Evolutionary conservation across 2,888 invertebrate species (phyloP).

Genomic region (Candidula unifasciata): DNA sequence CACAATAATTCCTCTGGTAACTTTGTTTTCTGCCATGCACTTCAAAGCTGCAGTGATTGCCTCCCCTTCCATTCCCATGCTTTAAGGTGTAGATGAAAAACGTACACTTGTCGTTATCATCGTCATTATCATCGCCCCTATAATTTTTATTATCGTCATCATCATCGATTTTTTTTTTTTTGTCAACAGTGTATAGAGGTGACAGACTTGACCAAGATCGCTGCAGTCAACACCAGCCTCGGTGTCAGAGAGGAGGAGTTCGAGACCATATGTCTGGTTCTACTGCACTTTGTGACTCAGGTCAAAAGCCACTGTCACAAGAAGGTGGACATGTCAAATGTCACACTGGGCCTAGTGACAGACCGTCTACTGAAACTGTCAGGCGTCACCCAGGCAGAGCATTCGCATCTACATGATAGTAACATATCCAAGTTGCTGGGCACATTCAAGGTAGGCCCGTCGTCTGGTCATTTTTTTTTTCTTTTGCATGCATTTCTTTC

Average conservation of each 20-base stretch:
- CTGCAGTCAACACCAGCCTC: not conserved
- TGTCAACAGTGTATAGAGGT: slow-evolving; percentile 27
- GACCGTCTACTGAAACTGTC: not conserved
- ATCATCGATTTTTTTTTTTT: not conserved
- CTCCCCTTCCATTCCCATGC: too few relatives aligned
- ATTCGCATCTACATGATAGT: not conserved
- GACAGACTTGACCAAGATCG: not conserved
- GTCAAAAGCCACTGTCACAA: not conserved
- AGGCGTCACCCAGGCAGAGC: not conserved
- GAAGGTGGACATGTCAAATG: not conserved
- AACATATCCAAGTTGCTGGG: not conserved
- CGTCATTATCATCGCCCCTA: too few relatives aligned
- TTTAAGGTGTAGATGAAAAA: too few relatives aligned
- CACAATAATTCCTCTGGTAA: too few relatives aligned
- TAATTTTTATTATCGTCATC: too few relatives aligned
- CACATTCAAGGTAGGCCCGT: slow-evolving; percentile 15
- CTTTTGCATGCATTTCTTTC: too few relatives aligned
- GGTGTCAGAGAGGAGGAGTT: slow-evolving; percentile 26
- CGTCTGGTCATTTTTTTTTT: not conserved
- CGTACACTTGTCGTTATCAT: too few relatives aligned
- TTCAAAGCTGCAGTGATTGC: too few relatives aligned
- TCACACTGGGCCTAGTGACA: not conserved
- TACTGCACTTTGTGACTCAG: slow-evolving; percentile 15
- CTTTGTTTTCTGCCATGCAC: too few relatives aligned
- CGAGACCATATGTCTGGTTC: slow-evolving; percentile 11